phyloP scores from a whole-genome alignment of 1,140 invertebrate species.

The Diabrotica virgifera region DNA sequence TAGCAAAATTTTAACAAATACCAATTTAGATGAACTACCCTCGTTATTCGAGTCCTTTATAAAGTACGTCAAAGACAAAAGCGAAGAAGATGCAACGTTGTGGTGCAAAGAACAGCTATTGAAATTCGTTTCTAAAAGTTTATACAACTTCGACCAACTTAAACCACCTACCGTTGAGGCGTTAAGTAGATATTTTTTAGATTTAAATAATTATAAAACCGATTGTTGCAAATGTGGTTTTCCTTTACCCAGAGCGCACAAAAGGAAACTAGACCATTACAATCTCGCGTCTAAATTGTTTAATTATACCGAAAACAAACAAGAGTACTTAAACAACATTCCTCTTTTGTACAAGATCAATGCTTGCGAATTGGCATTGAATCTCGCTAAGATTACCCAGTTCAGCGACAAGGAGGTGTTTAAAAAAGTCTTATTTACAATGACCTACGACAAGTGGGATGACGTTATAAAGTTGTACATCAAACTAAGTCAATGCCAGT shows the following conservation, averaged over 20 bases:
- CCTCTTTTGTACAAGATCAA: conserved; percentile 38
- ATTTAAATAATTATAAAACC: conserved; percentile 25
- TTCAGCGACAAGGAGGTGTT: conserved; percentile 37
- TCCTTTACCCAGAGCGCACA: conserved; percentile 39
- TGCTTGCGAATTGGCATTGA: conserved; percentile 26
- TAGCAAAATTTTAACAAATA: conserved; percentile 15
- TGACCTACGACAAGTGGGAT: conserved; percentile 43
- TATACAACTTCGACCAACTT: conserved; percentile 26
- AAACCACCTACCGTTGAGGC: conserved; percentile 26
- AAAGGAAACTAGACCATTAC: conserved; percentile 29
- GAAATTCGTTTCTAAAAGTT: conserved; percentile 29
- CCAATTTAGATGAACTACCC: conserved; percentile 14
- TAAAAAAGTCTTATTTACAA: conserved; percentile 26
- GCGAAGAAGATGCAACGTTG: conserved; percentile 26
- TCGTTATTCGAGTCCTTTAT: conserved; percentile 26
- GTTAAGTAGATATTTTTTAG: conserved; percentile 32
- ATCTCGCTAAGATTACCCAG: conserved; percentile 40
- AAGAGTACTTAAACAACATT: conserved; percentile 31
- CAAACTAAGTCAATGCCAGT: conserved; percentile 42
- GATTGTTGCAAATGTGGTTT: conserved; percentile 38
- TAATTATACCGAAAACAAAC: conserved; percentile 20
- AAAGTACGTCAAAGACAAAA: conserved; percentile 26
- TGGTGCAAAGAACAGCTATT: conserved; percentile 41
- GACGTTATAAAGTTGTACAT: conserved; percentile 34
- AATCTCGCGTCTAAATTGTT: conserved; percentile 32